A percentile compares a stretch with the other conserved stretches of the same genome.
These are phyloP conservation scores for Brienomyrus longianalis DNA, from an alignment of 2,113 vertebrate species.

Conservation along the genomic window DNA sequence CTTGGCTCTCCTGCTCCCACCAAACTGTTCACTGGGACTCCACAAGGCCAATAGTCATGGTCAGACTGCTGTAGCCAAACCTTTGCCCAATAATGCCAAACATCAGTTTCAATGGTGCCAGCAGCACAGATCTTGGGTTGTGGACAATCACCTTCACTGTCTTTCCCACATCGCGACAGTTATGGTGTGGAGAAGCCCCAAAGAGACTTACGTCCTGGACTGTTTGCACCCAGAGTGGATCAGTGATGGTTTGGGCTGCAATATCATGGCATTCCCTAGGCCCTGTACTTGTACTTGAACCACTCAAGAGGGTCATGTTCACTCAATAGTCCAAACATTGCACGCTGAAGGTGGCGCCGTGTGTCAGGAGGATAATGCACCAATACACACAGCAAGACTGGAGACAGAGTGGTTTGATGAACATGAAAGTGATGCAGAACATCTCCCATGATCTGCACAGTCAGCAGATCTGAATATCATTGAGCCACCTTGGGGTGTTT, in stretches of 20 bases:
- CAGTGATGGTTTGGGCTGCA: neutral
- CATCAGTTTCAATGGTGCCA: neutral
- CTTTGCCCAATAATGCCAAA: neutral
- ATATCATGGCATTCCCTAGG: neutral
- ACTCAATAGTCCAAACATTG: neutral
- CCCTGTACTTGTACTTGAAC: neutral
- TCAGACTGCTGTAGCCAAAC: neutral
- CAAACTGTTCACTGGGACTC: neutral
- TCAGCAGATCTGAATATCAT: neutral
- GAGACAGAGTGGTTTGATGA: neutral
- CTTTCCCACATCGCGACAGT: neutral
- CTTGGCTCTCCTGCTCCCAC: neutral
- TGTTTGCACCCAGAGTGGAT: neutral
- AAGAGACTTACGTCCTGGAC: neutral
- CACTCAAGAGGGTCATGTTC: neutral
- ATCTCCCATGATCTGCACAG: neutral
- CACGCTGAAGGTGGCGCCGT: neutral
- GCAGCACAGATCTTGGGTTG: neutral
- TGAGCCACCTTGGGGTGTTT: neutral
- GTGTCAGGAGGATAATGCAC: neutral
- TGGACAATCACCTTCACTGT: neutral
- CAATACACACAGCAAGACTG: neutral
- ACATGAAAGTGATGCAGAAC: neutral
- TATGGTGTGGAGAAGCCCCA: too few species aligned
- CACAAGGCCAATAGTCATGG: neutral